A percentile compares a stretch with the other conserved stretches of the same genome.
Evolutionary conservation across 2,888 invertebrate species (phyloP).

Genomic region (Tenthredo amoena): DNA sequence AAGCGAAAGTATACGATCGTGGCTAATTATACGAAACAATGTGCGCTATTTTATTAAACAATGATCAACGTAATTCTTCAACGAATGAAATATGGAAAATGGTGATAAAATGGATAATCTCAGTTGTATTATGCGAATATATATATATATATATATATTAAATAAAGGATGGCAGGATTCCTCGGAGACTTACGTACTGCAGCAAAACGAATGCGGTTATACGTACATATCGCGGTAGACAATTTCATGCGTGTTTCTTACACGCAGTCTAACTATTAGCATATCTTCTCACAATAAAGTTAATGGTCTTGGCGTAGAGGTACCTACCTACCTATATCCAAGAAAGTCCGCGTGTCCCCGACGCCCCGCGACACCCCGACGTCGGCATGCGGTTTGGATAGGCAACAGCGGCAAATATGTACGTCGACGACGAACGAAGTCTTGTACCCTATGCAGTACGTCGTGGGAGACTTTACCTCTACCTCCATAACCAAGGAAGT

Average conservation of each 20-base stretch:
- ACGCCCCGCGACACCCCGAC: background rate
- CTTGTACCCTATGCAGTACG: background rate
- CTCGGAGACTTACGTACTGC: background rate
- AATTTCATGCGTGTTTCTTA: slow-evolving; percentile 62
- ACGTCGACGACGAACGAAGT: background rate
- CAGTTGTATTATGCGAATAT: background rate
- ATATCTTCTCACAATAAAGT: slow-evolving; percentile 66
- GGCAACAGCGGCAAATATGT: background rate
- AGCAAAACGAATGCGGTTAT: background rate
- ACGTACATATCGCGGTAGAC: slow-evolving; percentile 47
- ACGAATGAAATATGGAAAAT: background rate
- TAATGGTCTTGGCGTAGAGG: slow-evolving; percentile 58
- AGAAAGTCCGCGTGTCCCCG: background rate
- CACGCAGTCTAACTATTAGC: slow-evolving; percentile 60
- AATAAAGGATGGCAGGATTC: background rate
- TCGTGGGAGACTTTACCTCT: slow-evolving; percentile 36
- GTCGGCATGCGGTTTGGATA: slow-evolving; percentile 20
- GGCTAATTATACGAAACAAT: slow-evolving; percentile 37
- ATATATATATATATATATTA: background rate
- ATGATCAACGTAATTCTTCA: background rate
- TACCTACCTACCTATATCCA: slow-evolving; percentile 21
- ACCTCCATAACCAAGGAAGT: background rate
- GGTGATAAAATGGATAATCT: background rate
- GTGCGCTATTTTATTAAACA: background rate
- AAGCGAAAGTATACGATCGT: slow-evolving; percentile 34